phyloP scores from a whole-genome alignment of 2,797 vertebrate species.

The Anguilla obscura region DNA sequence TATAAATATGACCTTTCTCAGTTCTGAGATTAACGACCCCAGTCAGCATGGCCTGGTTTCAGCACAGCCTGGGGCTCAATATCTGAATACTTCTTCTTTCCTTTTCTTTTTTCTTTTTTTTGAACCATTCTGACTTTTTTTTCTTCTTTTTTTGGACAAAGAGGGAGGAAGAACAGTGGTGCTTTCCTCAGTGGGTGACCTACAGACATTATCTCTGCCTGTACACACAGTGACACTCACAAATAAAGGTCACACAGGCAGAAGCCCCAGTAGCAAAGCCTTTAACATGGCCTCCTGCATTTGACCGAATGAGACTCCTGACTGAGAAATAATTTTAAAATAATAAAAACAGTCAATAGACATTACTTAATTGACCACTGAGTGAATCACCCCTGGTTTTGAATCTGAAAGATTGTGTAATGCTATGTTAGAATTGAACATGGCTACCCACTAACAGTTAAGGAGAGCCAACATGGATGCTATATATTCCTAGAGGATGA shows the following conservation, averaged over 20 bases:
- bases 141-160: not conserved
- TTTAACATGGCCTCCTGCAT: not conserved
- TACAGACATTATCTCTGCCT: not conserved
- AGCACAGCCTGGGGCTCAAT: not conserved
- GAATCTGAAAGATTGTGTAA: not conserved
- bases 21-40: constrained; percentile 23
- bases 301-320: not conserved
- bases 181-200: not conserved
- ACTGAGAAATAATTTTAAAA: not conserved
- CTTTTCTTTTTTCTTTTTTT: not conserved
- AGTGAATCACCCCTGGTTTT: not conserved
- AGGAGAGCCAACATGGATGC: too few species aligned
- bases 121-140: not conserved
- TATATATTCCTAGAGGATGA: too few species aligned
- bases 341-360: not conserved
- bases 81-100: not conserved
- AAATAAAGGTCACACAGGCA: not conserved
- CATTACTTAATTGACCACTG: not conserved
- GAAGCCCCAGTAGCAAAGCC: not conserved
- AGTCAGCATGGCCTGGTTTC: constrained; percentile 29
- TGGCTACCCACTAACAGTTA: not conserved
- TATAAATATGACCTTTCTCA: constrained; percentile 28
- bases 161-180: not conserved
- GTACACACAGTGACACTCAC: not conserved
- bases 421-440: not conserved